These are phyloP conservation scores for Aplochiton taeniatus DNA, from an alignment of 2,797 vertebrate species.

Conservation along the genomic window DNA sequence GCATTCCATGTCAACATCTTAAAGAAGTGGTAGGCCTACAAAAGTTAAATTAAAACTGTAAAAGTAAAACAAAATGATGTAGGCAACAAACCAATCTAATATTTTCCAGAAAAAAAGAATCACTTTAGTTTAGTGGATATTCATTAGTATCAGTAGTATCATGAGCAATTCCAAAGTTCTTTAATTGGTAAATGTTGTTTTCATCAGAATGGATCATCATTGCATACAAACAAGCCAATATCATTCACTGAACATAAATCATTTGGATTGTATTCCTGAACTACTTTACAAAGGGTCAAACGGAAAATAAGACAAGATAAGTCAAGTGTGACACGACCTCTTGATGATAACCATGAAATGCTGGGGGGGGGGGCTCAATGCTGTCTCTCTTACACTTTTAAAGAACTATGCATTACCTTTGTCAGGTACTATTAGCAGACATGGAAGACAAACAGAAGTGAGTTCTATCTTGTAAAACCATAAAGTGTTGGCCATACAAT, in stretches of 20 bases:
- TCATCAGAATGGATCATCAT: slow-evolving; percentile 10
- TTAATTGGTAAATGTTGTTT: slow-evolving; percentile 4
- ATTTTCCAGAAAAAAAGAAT: too few species aligned
- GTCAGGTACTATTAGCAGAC: slow-evolving; percentile 12
- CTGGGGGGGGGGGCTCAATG: neutral
- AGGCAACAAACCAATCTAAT: too few species aligned
- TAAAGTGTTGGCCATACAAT: slow-evolving; percentile 7
- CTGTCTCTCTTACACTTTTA: slow-evolving; percentile 1
- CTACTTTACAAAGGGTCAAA: slow-evolving; percentile 17
- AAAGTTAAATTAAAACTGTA: neutral
- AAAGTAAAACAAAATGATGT: too few species aligned
- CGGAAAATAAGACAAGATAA: slow-evolving; percentile 6
- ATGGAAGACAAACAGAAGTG: slow-evolving; percentile 20
- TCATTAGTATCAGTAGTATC: slow-evolving; percentile 25
- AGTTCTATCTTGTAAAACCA: neutral
- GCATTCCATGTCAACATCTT: slow-evolving; percentile 12
- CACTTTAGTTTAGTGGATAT: too few species aligned
- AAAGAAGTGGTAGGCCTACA: neutral
- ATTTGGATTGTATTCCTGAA: neutral
- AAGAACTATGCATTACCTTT: neutral
- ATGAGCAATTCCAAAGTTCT: slow-evolving; percentile 19
- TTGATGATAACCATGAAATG: neutral
- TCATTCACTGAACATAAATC: neutral
- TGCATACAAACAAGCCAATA: slow-evolving; percentile 1
- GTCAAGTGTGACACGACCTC: neutral